A percentile compares a stretch with the other conserved stretches of the same genome.
Conservation (phyloP, 2,888 invertebrate species). For the Spilosoma lubricipeda region DNA sequence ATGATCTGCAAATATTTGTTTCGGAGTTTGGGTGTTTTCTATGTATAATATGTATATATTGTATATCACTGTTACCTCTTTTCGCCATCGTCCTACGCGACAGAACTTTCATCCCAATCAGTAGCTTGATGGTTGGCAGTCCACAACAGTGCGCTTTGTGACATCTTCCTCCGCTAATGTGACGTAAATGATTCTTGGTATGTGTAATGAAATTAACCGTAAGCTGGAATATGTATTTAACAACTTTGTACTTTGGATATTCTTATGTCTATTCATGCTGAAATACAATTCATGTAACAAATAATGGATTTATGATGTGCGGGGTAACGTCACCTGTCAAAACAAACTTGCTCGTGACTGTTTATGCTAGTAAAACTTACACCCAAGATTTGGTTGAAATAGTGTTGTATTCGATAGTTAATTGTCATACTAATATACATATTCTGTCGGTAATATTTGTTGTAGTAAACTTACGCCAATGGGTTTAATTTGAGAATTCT, state of each 20-base stretch:
- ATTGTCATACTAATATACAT: neutral
- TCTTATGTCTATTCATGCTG: neutral
- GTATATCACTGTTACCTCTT: too few species aligned
- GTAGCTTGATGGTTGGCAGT: too few species aligned
- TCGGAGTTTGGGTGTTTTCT: too few species aligned
- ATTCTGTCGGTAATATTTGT: neutral
- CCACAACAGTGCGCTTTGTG: too few species aligned
- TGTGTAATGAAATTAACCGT: neutral
- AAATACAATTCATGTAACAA: neutral
- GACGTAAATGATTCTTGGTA: neutral
- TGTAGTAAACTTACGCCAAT: neutral
- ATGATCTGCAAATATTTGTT: too few species aligned
- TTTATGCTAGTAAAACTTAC: neutral
- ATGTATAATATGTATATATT: too few species aligned
- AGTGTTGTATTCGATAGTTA: neutral
- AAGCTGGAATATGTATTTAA: neutral
- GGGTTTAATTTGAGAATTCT: neutral
- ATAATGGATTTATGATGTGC: neutral
- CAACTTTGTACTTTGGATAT: neutral
- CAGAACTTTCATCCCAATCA: too few species aligned
- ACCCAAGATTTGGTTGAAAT: neutral
- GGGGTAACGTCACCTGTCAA: neutral
- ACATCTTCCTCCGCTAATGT: neutral
- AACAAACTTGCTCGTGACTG: neutral
- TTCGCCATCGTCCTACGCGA: too few species aligned